Base-by-base conservation (phyloP, 2,113 vertebrate genomes). In the Pelecanoides urinatrix region DNA sequence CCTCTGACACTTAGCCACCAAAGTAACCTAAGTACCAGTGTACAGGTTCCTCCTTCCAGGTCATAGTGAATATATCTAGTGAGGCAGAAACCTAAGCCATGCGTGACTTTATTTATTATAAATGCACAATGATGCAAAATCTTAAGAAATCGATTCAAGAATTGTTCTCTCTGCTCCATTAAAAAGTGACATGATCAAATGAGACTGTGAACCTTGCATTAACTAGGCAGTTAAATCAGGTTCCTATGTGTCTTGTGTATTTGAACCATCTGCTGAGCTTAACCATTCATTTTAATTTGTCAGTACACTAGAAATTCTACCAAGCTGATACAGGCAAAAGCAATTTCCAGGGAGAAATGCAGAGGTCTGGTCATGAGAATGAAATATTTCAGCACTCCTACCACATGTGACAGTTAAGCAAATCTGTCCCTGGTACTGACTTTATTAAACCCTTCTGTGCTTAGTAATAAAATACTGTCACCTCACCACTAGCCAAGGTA, bases 341-440 rank as follows among this genome's bases (percentile, higher is more conserved):
- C 82, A 94, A 85, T 94, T 89, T 88, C 78, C 11, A 7, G 42
- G 59, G 66, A 93, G 40, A 88, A 93, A 94, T 90, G 85, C 71
- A 88, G 88, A 59, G 1, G 10, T 62, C 47, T 84, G 27, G 15
- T 81, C 4, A 14, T 30, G 45, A 75, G 77, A 94, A 96, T 65
- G 55, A 94, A 84, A 79, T 96, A 96, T 87, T 93, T 85, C 82
- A 92, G 72, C 72, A 36, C 47, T 92, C 32, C 61, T 86, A 81
- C 66, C 65, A 74, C 44, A 81, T 49, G 50, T 63, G 65, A 88
- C 76, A 94, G 78, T 62, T 90, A 75, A 92, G 77, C 58, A 93
- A 96, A 96, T 88, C 80, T 93, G 70, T 78, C 79, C 79, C 84
- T 80, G 61, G 50, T 92, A 83, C 73, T 93, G 94, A 66, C 62